Evolutionary conservation across 1,140 invertebrate genomes (phyloP).

Genomic region (Musca domestica): DNA sequence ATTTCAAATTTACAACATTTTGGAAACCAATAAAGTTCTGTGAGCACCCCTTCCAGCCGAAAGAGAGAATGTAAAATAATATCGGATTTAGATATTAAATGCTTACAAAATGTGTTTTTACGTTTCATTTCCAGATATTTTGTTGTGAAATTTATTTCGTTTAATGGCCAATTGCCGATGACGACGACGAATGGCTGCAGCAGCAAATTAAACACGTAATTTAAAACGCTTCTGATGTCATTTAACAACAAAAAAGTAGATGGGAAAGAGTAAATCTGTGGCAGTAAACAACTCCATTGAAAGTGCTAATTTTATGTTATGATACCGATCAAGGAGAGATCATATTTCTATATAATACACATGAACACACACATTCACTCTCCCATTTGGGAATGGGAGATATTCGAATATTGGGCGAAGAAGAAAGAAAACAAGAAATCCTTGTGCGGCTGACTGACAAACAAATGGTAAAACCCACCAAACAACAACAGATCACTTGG

Average conservation of each 20-base stretch:
- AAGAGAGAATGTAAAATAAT: too few relatives aligned
- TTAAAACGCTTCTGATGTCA: slow-evolving; percentile 19
- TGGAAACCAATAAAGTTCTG: slow-evolving; percentile 16
- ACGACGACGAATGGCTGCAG: too few relatives aligned
- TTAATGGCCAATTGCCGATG: too few relatives aligned
- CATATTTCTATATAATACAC: slow-evolving; percentile 3
- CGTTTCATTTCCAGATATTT: too few relatives aligned
- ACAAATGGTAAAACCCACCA: background rate
- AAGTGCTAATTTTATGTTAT: slow-evolving; percentile 22
- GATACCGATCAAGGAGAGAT: slow-evolving; percentile 14
- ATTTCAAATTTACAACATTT: slow-evolving; percentile 7
- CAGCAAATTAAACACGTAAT: slow-evolving; percentile 19
- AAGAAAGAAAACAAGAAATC: background rate
- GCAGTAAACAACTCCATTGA: slow-evolving; percentile 11
- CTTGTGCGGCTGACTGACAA: background rate
- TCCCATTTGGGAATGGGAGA: background rate
- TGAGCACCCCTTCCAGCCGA: too few relatives aligned
- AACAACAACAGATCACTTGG: background rate
- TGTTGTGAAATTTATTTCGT: too few relatives aligned
- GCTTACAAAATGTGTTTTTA: too few relatives aligned
- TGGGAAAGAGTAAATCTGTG: background rate
- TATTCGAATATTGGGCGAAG: background rate
- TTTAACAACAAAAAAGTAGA: slow-evolving; percentile 9
- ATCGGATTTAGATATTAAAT: too few relatives aligned
- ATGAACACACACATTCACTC: background rate